phyloP scores from a whole-genome alignment of 2,888 invertebrate species.

The Diabrotica balteata region DNA sequence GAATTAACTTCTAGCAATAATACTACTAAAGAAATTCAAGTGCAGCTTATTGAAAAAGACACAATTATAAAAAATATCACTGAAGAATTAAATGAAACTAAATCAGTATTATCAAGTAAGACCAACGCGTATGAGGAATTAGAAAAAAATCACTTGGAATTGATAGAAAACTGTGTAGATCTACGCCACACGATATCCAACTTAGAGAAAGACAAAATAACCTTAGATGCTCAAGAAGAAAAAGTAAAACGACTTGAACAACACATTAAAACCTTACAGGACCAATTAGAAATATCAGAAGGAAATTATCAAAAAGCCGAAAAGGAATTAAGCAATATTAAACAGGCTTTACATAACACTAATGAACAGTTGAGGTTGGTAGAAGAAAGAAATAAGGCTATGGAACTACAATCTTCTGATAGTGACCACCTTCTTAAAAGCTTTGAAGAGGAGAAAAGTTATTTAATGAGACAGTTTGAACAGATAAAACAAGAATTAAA shows the following conservation, averaged over 20 bases:
- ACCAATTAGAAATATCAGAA: constrained; percentile 39
- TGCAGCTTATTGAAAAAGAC: constrained; percentile 62
- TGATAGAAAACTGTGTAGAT: constrained; percentile 50
- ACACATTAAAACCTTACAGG: constrained; percentile 43
- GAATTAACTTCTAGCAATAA: constrained; percentile 44
- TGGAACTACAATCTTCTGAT: constrained; percentile 38
- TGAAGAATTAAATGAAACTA: constrained; percentile 40
- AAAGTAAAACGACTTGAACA: constrained; percentile 42
- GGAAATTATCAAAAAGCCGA: constrained; percentile 11
- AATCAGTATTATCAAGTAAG: constrained; percentile 38
- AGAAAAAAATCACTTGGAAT: constrained; percentile 52
- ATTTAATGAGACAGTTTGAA: constrained; percentile 39
- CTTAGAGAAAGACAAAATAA: constrained; percentile 42
- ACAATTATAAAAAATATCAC: constrained; percentile 55
- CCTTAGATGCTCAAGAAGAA: constrained; percentile 35
- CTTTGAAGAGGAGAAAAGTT: constrained; percentile 41
- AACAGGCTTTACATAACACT: constrained; percentile 32
- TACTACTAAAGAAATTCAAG: constrained; percentile 59
- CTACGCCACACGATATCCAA: constrained; percentile 39
- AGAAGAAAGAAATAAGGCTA: constrained; percentile 38
- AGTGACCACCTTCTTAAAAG: constrained; percentile 36
- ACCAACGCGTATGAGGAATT: constrained; percentile 46
- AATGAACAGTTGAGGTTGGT: constrained; percentile 33
- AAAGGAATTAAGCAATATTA: constrained; percentile 23
- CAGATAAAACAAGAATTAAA: constrained; percentile 37